These are phyloP conservation scores for Aradophagus sp. DNA, from an alignment of 1,140 invertebrate genomes.

Conservation along the genomic window DNA sequence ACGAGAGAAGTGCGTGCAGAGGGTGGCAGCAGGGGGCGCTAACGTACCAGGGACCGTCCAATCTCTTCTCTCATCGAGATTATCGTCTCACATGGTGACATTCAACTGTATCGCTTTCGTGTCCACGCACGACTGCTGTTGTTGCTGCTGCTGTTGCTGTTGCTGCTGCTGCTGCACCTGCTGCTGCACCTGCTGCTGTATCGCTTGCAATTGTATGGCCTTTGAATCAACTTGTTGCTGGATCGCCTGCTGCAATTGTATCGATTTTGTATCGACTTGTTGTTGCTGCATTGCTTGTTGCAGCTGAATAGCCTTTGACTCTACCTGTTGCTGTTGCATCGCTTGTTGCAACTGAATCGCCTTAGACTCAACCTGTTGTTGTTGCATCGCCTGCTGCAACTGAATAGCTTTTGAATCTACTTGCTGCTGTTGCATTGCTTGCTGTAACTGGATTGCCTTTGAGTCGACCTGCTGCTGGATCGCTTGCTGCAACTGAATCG, in stretches of 20 bases:
- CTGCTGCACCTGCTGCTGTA: constrained; percentile 62
- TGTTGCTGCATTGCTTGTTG: constrained; percentile 65
- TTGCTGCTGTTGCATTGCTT: constrained; percentile 53
- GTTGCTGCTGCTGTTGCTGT: constrained; percentile 63
- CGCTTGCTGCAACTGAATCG: constrained; percentile 57
- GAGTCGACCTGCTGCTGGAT: constrained; percentile 59
- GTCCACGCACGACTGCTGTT: constrained; percentile 71
- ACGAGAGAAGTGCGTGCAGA: constrained; percentile 74
- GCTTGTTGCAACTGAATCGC: constrained; percentile 21
- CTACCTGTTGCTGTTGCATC: constrained; percentile 66
- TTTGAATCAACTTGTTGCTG: constrained; percentile 59
- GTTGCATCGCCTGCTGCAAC: constrained; percentile 61
- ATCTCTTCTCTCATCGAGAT: constrained; percentile 63
- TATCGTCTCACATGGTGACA: constrained; percentile 74
- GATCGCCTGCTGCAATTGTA: constrained; percentile 39
- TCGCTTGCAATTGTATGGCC: constrained; percentile 58
- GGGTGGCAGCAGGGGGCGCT: constrained; percentile 71
- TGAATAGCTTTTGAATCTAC: constrained; percentile 61
- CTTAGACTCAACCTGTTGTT: constrained; percentile 56
- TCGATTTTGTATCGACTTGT: constrained; percentile 34
- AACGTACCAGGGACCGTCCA: constrained; percentile 66
- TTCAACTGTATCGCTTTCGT: constrained; percentile 75
- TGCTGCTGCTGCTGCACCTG: constrained; percentile 65
- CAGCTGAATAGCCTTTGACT: constrained; percentile 57
- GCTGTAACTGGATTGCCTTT: constrained; percentile 51